Base-by-base conservation (phyloP, 1,140 invertebrate genomes). In the Nasonia giraulti region DNA sequence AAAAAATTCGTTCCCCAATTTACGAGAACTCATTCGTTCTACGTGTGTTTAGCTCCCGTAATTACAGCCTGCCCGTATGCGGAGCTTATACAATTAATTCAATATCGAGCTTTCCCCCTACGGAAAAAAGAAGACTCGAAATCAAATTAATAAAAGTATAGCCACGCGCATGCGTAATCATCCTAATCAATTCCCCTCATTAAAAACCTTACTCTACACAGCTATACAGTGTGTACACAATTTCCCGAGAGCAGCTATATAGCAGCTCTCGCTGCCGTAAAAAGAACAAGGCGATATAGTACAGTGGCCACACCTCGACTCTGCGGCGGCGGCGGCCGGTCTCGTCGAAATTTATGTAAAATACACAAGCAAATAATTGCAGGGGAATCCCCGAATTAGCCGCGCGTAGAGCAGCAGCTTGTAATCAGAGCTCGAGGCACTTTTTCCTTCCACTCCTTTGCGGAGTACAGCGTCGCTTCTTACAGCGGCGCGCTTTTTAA, bases 401-500 rank as follows among this genome's bases (percentile, higher is more conserved):
- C 40, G 33, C 40, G 40, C 27, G 27, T 27, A 27, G 27, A 27
- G 27, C 10, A 44, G 73, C 68, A 31, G 80, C 84, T 77, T 82
- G 76, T 88, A 89, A 89, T 89, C 87, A 84, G 78, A 83, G 85
- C 85, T 23, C 4, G 73, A 44, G 74, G 33, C 17, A 37, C 27
- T 62, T 31, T 31, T 76, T 40, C 47, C 73, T 78, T 66, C 78
- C 78, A 85, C 69, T 80, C 73, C 77, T 77, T 80, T 71, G 68
- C 84, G 37, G 27, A 86, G 82, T 83, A 66, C 86, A 84, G 88
- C 47, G 5, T 44, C 20, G 55, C 55, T 62, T 62, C 50, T 55
- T 55, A 55, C 50, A 62, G 6, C 47, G 37, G 71, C 55, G 69
- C 31, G 86, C 87, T 92, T 91, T 92, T 92, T 92, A 92, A 91